Base-by-base conservation (phyloP, 2,888 invertebrate genomes). In the Melanostoma mellinum region DNA sequence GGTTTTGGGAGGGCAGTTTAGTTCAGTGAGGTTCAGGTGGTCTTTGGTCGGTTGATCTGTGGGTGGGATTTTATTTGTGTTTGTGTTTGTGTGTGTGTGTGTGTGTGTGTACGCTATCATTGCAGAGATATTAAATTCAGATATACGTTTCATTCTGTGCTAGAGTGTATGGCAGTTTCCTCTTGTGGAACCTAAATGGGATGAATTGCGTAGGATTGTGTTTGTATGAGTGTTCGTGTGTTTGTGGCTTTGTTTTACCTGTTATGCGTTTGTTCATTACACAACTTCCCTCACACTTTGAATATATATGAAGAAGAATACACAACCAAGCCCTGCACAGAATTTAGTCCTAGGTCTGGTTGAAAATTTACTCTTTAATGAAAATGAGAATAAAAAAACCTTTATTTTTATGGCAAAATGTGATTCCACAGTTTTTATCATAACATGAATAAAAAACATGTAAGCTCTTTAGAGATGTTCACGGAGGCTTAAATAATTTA, bases 121-220 rank as follows among this genome's bases (percentile, higher is more conserved):
- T 77, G 81, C 77, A 73, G 81, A 67, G 60, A 73, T 82, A 77
- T 82, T 82, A 82, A 82, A 82, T 73, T 68, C 63, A 72, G 40
- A 82, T 72, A 81, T 72, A 76, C 44, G 40, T 20, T 36, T 52
- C 52, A n/a, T 52, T 33, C 46, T 75, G 44, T 8, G 40, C 35
- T 52, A 30, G 10, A 60, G 40, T 65, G 48, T 44, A 53, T 71
- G 52, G 38, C 20, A 38, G 61, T 67, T 58, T 76, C 71, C 67
- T 72, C 60, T 65, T 50, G 20, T 60, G 67, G 77, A 77, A 76
- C 60, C 77, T 81, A 67, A 56, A 73, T 50, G 73, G 71, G 52
- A 80, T 80, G 67, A 80, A 80, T 55, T 72, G 55, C 67, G 72
- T 72, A 67, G 55, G 35, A 35, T 61, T 67, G 55, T 48, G 20